A percentile compares a stretch with the other conserved stretches of the same genome.
phyloP scores from a whole-genome alignment of 2,888 invertebrate genomes.

The Cheilosia variabilis region DNA sequence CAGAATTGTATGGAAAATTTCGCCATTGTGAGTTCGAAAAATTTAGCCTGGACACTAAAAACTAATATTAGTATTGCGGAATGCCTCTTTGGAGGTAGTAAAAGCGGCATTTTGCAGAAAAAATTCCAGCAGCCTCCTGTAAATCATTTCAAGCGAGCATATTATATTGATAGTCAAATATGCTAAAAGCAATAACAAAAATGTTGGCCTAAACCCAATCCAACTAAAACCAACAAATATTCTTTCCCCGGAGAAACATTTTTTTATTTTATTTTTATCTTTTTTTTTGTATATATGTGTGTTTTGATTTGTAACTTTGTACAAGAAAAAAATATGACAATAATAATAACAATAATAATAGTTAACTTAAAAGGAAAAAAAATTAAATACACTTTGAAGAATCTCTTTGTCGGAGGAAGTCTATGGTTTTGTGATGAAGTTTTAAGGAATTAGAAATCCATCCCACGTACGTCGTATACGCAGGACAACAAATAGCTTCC shows the following conservation, averaged over 20 bases:
- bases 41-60: no score
- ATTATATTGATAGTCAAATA: no score
- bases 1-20: no score
- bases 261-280: conserved; percentile 77
- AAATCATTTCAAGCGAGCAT: no score
- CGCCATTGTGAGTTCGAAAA: no score
- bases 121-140: no score
- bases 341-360: conserved; percentile 68
- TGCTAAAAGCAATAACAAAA: no score
- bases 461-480: conserved; percentile 42
- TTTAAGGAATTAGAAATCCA: conserved; percentile 58
- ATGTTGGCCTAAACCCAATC: not conserved
- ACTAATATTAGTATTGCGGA: no score
- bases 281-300: conserved; percentile 78
- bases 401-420: conserved; percentile 70
- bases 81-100: no score
- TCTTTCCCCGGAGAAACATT: conserved; percentile 83
- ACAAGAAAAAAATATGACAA: conserved; percentile 75
- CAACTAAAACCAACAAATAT: conserved; percentile 74
- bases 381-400: conserved; percentile 79
- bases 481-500: conserved; percentile 61
- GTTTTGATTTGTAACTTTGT: conserved; percentile 76
- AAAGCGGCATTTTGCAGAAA: no score
- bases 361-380: conserved; percentile 78
- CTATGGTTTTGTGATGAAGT: conserved; percentile 60